phyloP scores from a whole-genome alignment of 2,113 vertebrate genomes.

The Patagioenas fasciata region DNA sequence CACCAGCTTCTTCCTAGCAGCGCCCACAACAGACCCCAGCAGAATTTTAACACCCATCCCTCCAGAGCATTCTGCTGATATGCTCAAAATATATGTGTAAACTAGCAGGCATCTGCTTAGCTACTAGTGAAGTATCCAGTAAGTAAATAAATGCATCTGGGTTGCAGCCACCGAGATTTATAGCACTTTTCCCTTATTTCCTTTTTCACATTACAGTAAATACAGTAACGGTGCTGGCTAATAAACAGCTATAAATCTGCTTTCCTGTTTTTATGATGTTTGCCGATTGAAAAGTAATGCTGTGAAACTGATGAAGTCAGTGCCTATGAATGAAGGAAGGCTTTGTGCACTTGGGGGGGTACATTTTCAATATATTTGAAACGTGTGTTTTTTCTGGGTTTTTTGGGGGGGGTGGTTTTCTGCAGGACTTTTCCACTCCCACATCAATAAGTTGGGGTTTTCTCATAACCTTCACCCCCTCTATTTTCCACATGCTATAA shows the following conservation, averaged over 20 bases:
- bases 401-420: background rate
- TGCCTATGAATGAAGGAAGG: slow-evolving; percentile 21
- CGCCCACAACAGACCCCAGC: slow-evolving; percentile 32
- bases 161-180: slow-evolving; percentile 64
- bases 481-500: slow-evolving; percentile 19
- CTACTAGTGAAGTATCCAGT: slow-evolving; percentile 55
- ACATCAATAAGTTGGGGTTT: slow-evolving; percentile 26
- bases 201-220: slow-evolving; percentile 70
- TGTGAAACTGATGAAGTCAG: slow-evolving; percentile 62
- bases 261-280: slow-evolving; percentile 60
- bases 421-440: slow-evolving; percentile 17
- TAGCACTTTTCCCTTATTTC: slow-evolving; percentile 45
- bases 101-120: slow-evolving; percentile 56
- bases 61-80: slow-evolving; percentile 44
- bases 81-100: slow-evolving; percentile 60
- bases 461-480: slow-evolving; percentile 24
- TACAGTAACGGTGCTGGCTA: slow-evolving; percentile 65
- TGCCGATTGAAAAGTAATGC: slow-evolving; percentile 65
- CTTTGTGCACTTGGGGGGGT: background rate
- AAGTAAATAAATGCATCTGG: slow-evolving; percentile 72
- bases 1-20: background rate
- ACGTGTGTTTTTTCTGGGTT: too few species aligned
- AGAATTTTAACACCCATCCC: slow-evolving; percentile 48
- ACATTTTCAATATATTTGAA: background rate
- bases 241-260: slow-evolving; percentile 67